Conservation (phyloP, 2,888 invertebrate genomes). For the Lasioglossum morio region DNA sequence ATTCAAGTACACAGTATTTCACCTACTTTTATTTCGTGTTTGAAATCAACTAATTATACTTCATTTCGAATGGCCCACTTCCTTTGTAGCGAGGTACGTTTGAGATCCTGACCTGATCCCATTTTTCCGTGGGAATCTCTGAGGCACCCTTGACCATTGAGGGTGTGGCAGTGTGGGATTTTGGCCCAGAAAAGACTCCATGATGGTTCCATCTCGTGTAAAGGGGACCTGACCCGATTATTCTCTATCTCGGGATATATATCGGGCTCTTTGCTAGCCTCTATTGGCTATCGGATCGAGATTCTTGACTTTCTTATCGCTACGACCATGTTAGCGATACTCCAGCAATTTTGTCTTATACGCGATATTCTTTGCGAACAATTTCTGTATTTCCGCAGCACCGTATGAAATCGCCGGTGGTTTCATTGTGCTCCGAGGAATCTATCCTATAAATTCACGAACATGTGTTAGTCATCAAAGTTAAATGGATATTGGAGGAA, state of each 20-base stretch:
- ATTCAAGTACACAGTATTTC: background rate
- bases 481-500: background rate
- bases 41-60: background rate
- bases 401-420: background rate
- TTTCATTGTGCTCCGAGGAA: background rate
- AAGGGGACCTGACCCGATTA: slow-evolving; percentile 3
- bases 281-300: background rate
- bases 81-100: background rate
- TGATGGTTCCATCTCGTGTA: background rate
- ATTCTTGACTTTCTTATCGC: background rate
- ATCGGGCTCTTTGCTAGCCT: background rate
- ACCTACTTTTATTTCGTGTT: background rate
- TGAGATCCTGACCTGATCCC: background rate
- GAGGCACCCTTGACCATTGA: background rate
- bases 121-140: background rate
- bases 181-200: background rate
- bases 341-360: background rate
- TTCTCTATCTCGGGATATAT: background rate
- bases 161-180: background rate
- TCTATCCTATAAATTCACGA: background rate
- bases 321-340: background rate
- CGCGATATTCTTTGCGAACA: background rate
- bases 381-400: background rate
- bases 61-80: background rate
- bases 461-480: background rate